These are phyloP conservation scores for Cochlearius cochlearius DNA, from an alignment of 2,113 vertebrate species.

Conservation along the genomic window DNA sequence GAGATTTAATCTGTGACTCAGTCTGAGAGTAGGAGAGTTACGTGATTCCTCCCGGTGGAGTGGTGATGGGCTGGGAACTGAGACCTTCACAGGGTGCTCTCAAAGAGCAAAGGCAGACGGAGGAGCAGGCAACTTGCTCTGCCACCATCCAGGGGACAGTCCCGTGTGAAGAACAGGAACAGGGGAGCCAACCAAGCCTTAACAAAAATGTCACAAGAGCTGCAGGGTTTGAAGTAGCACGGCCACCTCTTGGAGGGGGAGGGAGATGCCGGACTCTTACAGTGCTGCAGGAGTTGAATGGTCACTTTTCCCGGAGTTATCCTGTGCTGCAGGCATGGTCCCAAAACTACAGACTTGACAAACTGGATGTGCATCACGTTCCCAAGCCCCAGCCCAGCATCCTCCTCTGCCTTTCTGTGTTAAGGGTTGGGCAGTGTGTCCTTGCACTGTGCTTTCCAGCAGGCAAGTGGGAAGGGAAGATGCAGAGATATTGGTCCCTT, in stretches of 20 bases:
- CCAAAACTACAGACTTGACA: background rate
- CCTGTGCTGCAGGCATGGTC: background rate
- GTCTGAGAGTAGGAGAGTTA: background rate
- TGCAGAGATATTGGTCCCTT: background rate
- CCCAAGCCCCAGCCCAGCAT: background rate
- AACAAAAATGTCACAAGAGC: background rate
- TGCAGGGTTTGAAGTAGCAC: background rate
- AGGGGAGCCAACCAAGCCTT: background rate
- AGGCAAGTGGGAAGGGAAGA: background rate
- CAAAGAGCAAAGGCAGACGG: background rate
- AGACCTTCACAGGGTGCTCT: background rate
- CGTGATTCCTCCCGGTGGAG: background rate
- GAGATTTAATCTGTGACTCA: background rate
- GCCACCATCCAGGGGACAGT: background rate
- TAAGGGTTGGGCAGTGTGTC: accelerated
- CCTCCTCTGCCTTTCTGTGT: background rate
- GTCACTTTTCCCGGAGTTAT: background rate
- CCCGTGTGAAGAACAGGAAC: background rate
- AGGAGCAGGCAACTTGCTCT: background rate
- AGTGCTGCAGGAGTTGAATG: background rate
- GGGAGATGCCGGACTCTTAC: accelerated
- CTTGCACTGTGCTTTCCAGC: background rate
- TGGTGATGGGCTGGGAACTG: background rate
- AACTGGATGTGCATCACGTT: background rate
- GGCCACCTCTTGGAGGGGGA: background rate